Percentiles rank a stretch among this genome's conserved stretches.
phyloP scores from a whole-genome alignment of 2,797 vertebrate species.

The Cheirogaleus major region DNA sequence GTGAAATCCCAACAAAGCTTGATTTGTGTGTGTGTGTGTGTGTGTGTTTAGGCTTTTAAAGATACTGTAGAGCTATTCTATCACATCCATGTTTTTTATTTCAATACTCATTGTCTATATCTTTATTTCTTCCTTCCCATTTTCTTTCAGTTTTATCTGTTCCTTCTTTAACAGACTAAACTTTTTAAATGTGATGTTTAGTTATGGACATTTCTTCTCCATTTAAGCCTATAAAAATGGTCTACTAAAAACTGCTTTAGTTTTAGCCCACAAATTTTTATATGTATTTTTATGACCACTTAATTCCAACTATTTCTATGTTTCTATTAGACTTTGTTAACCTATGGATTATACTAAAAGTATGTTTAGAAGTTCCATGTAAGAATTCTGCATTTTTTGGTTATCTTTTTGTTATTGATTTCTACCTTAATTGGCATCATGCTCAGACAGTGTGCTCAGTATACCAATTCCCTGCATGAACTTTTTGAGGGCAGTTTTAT shows the following conservation, averaged over 20 bases:
- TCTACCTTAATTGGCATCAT: neutral
- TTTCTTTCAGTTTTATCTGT: neutral
- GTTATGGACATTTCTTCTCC: neutral
- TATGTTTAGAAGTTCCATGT: neutral
- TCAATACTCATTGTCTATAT: neutral
- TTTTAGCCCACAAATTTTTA: neutral
- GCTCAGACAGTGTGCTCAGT: neutral
- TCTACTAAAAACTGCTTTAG: neutral
- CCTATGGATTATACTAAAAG: neutral
- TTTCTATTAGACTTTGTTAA: neutral
- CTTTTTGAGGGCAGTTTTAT: neutral
- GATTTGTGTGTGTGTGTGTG: no score
- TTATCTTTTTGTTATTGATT: neutral
- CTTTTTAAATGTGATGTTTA: neutral
- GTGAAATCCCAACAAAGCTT: neutral
- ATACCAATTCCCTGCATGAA: neutral
- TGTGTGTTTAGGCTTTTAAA: neutral
- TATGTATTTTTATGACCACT: neutral
- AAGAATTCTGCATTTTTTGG: neutral
- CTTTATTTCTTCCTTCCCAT: neutral
- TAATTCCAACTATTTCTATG: neutral
- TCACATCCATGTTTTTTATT: neutral
- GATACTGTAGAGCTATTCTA: neutral
- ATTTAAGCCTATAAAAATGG: neutral
- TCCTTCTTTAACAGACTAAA: neutral